Percentiles rank a stretch among this genome's conserved stretches.
These are phyloP conservation scores for Narcine bancroftii DNA, from an alignment of 2,113 vertebrate species.

Conservation along the genomic window DNA sequence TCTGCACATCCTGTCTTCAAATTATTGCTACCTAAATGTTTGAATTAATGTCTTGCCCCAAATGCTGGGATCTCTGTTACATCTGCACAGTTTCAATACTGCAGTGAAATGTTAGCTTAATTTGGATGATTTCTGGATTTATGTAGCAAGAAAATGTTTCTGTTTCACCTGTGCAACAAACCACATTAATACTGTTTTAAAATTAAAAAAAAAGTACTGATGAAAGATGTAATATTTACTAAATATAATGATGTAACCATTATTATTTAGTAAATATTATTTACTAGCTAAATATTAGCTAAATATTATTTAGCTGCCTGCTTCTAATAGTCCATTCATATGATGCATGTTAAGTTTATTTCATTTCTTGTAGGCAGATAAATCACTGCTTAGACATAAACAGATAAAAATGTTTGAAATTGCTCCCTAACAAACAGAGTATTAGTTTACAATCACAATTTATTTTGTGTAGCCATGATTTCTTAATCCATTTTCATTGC, in stretches of 20 bases:
- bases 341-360: neutral
- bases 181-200: neutral
- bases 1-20: neutral
- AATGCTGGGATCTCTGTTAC: neutral
- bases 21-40: too few relatives aligned
- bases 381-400: neutral
- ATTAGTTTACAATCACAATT: neutral
- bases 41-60: neutral
- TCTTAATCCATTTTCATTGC: neutral
- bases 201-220: neutral
- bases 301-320: neutral
- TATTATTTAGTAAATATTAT: too few relatives aligned
- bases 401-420: neutral
- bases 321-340: neutral
- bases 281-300: neutral
- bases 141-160: neutral
- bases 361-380: neutral
- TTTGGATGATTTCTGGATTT: neutral
- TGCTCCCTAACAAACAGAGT: neutral
- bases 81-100: neutral
- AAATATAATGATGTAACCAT: too few relatives aligned
- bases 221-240: neutral
- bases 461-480: neutral
- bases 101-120: neutral
- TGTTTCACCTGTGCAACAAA: neutral